These are phyloP conservation scores for Lycaena phlaeas DNA, from an alignment of 2,888 invertebrate genomes.

Conservation along the genomic window DNA sequence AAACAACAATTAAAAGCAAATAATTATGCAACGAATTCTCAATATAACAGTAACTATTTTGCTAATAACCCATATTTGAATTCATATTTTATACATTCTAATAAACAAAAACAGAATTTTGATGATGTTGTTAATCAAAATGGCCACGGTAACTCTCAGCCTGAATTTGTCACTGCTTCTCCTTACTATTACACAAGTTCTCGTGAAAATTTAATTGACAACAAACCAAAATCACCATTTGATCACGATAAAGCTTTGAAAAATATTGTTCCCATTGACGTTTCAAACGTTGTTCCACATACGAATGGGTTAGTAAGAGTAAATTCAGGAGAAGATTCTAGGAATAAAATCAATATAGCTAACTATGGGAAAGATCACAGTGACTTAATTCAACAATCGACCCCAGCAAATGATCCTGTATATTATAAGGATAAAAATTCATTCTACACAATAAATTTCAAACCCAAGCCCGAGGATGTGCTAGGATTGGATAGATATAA, in stretches of 20 bases:
- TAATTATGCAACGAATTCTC: conserved; percentile 28
- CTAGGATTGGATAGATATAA: conserved; percentile 31
- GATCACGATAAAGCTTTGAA: conserved; percentile 64
- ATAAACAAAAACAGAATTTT: conserved; percentile 38
- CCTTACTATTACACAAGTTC: conserved; percentile 42
- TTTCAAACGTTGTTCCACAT: conserved; percentile 54
- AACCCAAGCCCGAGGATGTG: conserved; percentile 45
- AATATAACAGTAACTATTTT: conserved; percentile 25
- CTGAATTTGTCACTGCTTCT: conserved; percentile 46
- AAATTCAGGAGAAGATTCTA: conserved; percentile 27
- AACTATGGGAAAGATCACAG: conserved; percentile 43
- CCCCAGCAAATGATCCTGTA: conserved; percentile 42
- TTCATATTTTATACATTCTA: conserved; percentile 27
- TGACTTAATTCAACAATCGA: conserved; percentile 43
- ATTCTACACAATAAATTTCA: conserved; percentile 46
- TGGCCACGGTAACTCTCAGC: conserved; percentile 32
- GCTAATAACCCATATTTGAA: conserved; percentile 20
- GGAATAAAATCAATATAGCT: conserved; percentile 29
- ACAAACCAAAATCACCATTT: conserved; percentile 48
- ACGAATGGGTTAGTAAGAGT: conserved; percentile 37
- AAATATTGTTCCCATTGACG: conserved; percentile 62
- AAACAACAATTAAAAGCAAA: conserved; percentile 43
- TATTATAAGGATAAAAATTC: conserved; percentile 60
- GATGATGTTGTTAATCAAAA: conserved; percentile 34
- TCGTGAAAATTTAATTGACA: conserved; percentile 36